Conservation (phyloP, 1,140 invertebrate genomes). For the Stegodyphus mimosarum region DNA sequence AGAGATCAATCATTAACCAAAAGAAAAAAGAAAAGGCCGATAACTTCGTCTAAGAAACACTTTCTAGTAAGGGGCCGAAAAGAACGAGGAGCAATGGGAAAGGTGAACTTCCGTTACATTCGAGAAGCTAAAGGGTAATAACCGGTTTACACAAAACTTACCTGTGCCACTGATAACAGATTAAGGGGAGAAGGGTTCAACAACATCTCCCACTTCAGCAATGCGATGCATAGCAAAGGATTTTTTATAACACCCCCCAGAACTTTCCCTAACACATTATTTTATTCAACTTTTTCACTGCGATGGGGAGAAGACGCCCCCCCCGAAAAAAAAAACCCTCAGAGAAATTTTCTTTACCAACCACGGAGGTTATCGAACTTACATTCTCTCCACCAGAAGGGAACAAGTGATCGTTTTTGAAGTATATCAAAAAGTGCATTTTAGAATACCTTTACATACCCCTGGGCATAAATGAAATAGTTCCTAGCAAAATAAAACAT, state of each 20-base stretch:
- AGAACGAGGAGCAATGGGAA: conserved; percentile 27
- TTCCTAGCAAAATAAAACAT: too few species aligned
- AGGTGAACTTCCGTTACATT: conserved; percentile 40
- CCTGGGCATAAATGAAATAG: too few species aligned
- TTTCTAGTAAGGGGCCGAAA: conserved; percentile 6
- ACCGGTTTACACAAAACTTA: conserved; percentile 52
- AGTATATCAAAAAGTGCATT: too few species aligned
- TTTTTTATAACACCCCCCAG: conserved; percentile 31
- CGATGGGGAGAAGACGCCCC: not conserved
- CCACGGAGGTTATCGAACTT: conserved; percentile 48
- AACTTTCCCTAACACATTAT: conserved; percentile 20
- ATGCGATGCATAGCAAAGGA: conserved; percentile 45
- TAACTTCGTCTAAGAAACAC: conserved; percentile 29
- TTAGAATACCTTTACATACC: too few species aligned
- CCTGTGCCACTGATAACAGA: conserved; percentile 35
- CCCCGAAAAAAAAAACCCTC: conserved; percentile 21
- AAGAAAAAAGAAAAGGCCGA: conserved; percentile 13
- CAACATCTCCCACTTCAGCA: conserved; percentile 51
- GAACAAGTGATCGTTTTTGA: not conserved
- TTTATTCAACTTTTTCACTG: conserved; percentile 32
- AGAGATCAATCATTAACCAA: not conserved
- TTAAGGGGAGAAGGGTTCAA: conserved; percentile 52
- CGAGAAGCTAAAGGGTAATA: conserved; percentile 48
- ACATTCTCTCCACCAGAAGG: not conserved
- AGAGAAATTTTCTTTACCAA: conserved; percentile 10